A percentile compares a stretch with the other conserved stretches of the same genome.
These are phyloP conservation scores for Melikaiella ostensackeni DNA, from an alignment of 2,888 invertebrate species.

Conservation along the genomic window DNA sequence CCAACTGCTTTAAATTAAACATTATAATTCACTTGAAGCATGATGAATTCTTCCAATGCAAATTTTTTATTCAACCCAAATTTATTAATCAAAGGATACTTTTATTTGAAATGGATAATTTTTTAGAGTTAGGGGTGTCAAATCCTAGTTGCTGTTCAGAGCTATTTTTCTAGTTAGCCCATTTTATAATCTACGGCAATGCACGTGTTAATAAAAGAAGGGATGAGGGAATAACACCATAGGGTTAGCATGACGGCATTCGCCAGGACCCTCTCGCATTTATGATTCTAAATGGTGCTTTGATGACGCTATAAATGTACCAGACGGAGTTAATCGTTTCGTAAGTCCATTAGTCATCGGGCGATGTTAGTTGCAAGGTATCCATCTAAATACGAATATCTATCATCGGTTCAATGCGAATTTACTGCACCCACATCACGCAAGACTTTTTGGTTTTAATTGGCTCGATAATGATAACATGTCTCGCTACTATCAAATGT, in stretches of 20 bases:
- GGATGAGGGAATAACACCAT: constrained; percentile 45
- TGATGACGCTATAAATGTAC: constrained; percentile 61
- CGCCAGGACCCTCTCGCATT: constrained; percentile 53
- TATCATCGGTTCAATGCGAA: constrained; percentile 1
- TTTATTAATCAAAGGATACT: not conserved
- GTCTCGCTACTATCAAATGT: not conserved
- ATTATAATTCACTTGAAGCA: too few relatives aligned
- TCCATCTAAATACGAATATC: constrained; percentile 21
- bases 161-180: not conserved
- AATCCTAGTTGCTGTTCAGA: not conserved
- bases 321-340: constrained; percentile 62
- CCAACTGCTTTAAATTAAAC: too few relatives aligned
- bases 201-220: constrained; percentile 38
- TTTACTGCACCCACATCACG: constrained; percentile 21
- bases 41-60: too few relatives aligned
- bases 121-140: not conserved
- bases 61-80: too few relatives aligned
- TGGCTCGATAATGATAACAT: not conserved
- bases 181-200: constrained; percentile 45
- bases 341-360: constrained; percentile 56
- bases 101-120: not conserved
- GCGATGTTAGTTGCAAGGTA: constrained; percentile 32
- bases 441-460: constrained; percentile 1
- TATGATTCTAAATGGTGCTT: constrained; percentile 62
- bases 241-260: constrained; percentile 53